phyloP scores from a whole-genome alignment of 2,888 invertebrate genomes.

The Drosophila putrida region DNA sequence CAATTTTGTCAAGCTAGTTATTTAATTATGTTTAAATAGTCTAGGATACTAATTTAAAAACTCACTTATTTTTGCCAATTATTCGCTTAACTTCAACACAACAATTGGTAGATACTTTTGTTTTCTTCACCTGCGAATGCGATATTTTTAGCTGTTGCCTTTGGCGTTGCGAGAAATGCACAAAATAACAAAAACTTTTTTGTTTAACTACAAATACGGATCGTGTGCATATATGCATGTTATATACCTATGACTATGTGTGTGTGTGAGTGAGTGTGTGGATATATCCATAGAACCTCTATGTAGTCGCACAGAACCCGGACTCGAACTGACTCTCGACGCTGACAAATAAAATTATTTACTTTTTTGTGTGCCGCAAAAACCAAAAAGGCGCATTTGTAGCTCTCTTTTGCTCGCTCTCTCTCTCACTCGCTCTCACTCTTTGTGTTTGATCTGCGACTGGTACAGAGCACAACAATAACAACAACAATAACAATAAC shows the following conservation, averaged over 20 bases:
- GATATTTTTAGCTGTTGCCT: slow-evolving; percentile 2
- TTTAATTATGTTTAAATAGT: not conserved
- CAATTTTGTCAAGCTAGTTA: not conserved
- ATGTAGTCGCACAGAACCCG: slow-evolving; percentile 60
- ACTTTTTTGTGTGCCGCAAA: slow-evolving; percentile 64
- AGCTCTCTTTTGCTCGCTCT: slow-evolving; percentile 8
- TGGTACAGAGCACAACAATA: slow-evolving; percentile 61
- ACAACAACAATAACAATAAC: slow-evolving; percentile 21
- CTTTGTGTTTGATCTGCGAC: slow-evolving; percentile 64
- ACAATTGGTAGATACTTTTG: not conserved
- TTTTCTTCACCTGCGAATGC: slow-evolving; percentile 22
- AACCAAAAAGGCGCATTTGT: slow-evolving; percentile 66
- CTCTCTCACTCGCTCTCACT: not conserved
- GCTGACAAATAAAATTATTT: slow-evolving; percentile 76
- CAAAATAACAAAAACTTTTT: slow-evolving; percentile 18
- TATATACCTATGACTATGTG: not conserved
- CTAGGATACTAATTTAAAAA: not conserved
- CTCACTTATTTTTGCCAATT: slow-evolving; percentile 7
- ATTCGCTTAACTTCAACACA: slow-evolving; percentile 6
- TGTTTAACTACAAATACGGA: slow-evolving; percentile 17
- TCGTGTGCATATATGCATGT: slow-evolving; percentile 12
- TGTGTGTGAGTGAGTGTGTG: not conserved
- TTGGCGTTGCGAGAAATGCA: slow-evolving; percentile 25
- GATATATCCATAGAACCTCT: slow-evolving; percentile 41
- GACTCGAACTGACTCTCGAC: slow-evolving; percentile 54